Base-by-base conservation (phyloP, 1,140 invertebrate genomes). In the Drosophila ogumai region DNA sequence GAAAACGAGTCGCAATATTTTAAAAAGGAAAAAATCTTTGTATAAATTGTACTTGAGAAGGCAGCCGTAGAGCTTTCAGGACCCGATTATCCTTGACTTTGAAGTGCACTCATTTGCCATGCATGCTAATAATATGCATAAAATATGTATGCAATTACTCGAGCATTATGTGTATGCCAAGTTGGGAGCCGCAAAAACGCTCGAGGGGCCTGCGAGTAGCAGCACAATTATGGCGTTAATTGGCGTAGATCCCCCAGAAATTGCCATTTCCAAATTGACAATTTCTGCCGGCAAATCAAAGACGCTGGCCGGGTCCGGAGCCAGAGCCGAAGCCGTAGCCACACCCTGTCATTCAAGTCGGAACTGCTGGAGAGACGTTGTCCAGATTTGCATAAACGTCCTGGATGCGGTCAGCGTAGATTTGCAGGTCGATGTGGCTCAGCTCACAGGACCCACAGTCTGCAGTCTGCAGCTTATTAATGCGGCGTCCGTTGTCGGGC, bases 1-100 rank as follows among this genome's bases (percentile, higher is more conserved):
- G 81, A 76, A 67, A 84, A 75, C 80, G 80, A 82, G 75, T 79
- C 47, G 68, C 80, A 82, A 82, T 82, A 79, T 82, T 82, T 82
- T 75, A 67, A 79, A 78, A 79, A 74, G 80, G 54, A 66, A 68
- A 82, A 32, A 78, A 9, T 65, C 81, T 69, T 82, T 78, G 69
- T 73, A 74, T 58, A 82, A 74, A 74, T 74, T 68, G 72, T 68
- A 40, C 65, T 47, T 47, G 50, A 54, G 32, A 22, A 22, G 32
- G n/a, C 36, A 25, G 44, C 34, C 41, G 12, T 55, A n/a, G 19
- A 38, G 52, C 28, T 50, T 31, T 43, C 43, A 31, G 52, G 22
- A 31, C 46, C 38, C 52, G 67, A 54, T 63, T 65, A 40, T 50
- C 57, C 28, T 43, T 47, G 58, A 47, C 66, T 63, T 40, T 65